Base-by-base conservation (phyloP, 1,140 invertebrate genomes). In the Leptestheria dahalacensis region DNA sequence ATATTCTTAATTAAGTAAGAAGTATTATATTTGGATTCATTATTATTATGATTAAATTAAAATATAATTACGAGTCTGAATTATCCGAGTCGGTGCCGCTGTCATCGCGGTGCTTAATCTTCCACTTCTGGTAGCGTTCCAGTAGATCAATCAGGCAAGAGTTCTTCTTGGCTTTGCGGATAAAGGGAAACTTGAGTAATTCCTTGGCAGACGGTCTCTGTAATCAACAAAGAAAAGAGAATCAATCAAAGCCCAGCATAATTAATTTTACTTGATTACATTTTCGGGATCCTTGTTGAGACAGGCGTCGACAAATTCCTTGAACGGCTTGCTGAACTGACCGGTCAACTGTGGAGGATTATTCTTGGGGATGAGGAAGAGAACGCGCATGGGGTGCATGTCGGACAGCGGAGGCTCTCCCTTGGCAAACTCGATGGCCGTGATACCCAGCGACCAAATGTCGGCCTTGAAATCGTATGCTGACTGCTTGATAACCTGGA, bases 231-330 rank as follows among this genome's bases (percentile, higher is more conserved):
- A 81, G 78, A 60, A 64, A 57, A 61, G 25, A 48, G 54, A 60
- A 57, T 28, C 50, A 60, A 15, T 24, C n/a, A n/a, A n/a, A n/a
- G n/a, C n/a, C n/a, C n/a, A n/a, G n/a, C n/a, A n/a, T n/a, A 20
- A 2, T 52, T 41, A 3, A 52, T 20, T 25, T 25, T 52, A 51
- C 26, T 58, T 46, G 47, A 12, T 20, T 75, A 97, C 92, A 82
- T 99, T 98, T 79, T 97, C 91, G 1, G 97, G 97, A 74, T 99
- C 94, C 77, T 99, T 99, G 74, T 99, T 99, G 51, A 99, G 79
- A 74, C 96, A 99, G 15, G 91, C 85, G 73, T 99, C 96, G 62
- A 99, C 94, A 78, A 99, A 99, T 73, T 99, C 96, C 76, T 98
- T 98, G 76, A 99, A 99, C 60, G 88, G 83, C 74, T 92, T 93